Conservation (phyloP, 2,797 vertebrate genomes). For the Hippopotamyrus pictus region DNA sequence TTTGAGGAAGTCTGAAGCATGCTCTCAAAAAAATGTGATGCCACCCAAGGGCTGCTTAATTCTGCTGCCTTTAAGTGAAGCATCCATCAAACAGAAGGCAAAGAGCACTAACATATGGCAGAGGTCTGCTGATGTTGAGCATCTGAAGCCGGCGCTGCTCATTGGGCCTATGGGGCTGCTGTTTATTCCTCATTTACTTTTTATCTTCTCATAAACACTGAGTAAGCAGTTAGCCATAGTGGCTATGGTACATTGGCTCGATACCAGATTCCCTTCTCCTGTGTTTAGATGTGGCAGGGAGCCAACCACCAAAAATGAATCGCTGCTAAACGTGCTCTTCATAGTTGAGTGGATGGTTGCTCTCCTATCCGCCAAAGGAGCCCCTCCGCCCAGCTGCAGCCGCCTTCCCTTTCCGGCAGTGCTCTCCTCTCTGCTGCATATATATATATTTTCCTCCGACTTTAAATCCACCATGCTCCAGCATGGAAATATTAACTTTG, state of each 20-base stretch:
- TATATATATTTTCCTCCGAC: background rate
- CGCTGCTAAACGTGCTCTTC: constrained; percentile 1
- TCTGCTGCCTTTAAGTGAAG: background rate
- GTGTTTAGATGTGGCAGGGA: background rate
- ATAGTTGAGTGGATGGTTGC: background rate
- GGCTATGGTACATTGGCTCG: background rate
- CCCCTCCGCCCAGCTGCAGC: background rate
- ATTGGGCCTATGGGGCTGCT: background rate
- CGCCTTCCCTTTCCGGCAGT: background rate
- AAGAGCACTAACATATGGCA: background rate
- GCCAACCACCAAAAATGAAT: constrained; percentile 8
- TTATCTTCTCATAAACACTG: background rate
- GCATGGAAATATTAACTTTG: constrained; percentile 15
- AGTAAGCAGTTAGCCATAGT: background rate
- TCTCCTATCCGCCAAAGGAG: background rate
- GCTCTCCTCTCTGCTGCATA: background rate
- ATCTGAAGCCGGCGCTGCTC: background rate
- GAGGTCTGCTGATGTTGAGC: background rate
- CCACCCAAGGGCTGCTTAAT: background rate
- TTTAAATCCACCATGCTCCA: background rate
- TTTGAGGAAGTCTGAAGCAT: background rate
- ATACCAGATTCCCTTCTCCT: background rate
- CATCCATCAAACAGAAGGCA: background rate
- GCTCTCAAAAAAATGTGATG: background rate
- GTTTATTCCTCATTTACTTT: constrained; percentile 8